Evolutionary conservation across 2,113 vertebrate genomes (phyloP).

Genomic region (Crotophaga sulcirostris): DNA sequence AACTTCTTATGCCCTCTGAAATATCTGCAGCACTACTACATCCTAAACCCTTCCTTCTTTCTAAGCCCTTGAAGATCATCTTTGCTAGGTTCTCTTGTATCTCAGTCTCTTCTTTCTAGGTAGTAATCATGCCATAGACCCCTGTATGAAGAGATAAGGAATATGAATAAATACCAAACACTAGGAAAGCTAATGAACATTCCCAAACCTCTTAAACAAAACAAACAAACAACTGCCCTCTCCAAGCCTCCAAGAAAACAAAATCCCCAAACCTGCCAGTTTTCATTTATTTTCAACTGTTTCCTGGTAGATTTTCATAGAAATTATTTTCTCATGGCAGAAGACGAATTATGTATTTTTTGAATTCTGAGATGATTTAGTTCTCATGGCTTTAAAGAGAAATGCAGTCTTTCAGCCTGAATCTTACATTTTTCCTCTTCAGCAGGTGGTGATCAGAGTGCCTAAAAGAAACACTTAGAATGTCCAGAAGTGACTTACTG

Average conservation of each 20-base stretch:
- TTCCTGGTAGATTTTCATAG: neutral
- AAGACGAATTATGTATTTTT: neutral
- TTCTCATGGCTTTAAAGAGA: neutral
- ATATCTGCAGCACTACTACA: neutral
- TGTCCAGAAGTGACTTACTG: neutral
- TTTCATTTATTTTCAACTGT: neutral
- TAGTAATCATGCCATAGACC: neutral
- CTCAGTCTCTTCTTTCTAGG: neutral
- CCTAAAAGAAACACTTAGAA: neutral
- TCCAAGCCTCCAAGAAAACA: neutral
- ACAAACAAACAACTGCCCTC: neutral
- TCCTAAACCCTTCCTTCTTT: neutral
- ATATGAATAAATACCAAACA: neutral
- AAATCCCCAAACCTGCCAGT: accelerated
- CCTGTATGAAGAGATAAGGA: neutral
- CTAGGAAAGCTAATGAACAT: neutral
- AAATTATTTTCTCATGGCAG: neutral
- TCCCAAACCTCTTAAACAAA: neutral
- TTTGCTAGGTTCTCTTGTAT: neutral
- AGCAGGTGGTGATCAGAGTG: neutral
- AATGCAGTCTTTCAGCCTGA: neutral
- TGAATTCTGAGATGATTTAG: neutral
- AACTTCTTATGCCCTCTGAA: neutral
- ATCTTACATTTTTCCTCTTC: neutral
- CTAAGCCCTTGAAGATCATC: neutral